Evolutionary conservation across 2,113 vertebrate species (phyloP).

Genomic region (Phrynocephalus versicolor): DNA sequence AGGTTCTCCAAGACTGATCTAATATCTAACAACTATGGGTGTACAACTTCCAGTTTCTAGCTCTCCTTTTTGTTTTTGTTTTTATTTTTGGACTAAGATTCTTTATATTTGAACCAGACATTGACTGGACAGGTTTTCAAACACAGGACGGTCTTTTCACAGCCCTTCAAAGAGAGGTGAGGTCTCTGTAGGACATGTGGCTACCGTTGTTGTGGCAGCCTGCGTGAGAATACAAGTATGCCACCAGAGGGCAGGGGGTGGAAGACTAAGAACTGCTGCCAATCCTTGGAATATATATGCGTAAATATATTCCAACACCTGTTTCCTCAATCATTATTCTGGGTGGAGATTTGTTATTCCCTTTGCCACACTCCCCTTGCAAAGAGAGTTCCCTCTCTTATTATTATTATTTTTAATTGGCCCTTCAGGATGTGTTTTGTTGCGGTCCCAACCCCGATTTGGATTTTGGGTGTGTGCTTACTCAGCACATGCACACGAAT

Average conservation of each 20-base stretch:
- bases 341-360: conserved; percentile 3
- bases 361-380: conserved; percentile 17
- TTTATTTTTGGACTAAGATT: neutral
- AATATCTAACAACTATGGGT: no score
- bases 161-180: no score
- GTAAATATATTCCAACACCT: conserved; percentile 13
- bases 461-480: conserved; percentile 2
- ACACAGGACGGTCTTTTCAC: neutral
- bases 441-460: neutral
- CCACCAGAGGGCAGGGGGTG: neutral
- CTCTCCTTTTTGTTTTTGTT: no score
- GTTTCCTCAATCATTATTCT: conserved; percentile 26
- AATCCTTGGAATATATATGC: neutral
- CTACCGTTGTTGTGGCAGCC: neutral
- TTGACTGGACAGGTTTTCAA: neutral
- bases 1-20: no score
- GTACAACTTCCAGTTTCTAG: no score
- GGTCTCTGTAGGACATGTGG: neutral
- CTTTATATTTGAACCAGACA: neutral
- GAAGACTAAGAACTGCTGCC: neutral
- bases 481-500: neutral
- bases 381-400: neutral
- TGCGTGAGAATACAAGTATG: no score
- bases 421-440: neutral
- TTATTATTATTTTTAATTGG: neutral